Evolutionary conservation across 2,113 vertebrate genomes (phyloP), one percentile per base, ranked within the genome.

Genomic region (Vanacampus margaritifer): DNA sequence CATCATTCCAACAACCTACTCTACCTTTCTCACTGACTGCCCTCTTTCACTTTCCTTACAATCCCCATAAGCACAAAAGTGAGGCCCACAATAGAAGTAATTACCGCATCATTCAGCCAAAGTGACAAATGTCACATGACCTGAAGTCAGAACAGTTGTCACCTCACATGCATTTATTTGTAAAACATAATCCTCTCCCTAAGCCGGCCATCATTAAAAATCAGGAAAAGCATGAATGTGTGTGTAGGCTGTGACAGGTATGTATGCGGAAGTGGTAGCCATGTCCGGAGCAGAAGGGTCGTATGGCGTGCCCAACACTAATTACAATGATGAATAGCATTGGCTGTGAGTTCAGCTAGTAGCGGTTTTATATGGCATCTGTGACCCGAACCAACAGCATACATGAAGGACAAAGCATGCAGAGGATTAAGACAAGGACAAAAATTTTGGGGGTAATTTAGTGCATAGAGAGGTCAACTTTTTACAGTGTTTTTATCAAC

Each of bases 271-370:
- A 53, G 37, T 74, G 78, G 79, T 88, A 87, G 82, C 83, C 84
- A 82, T 89, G 88, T 87, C 84, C 63, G 28, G 76, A 87, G 89
- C 86, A 82, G 82, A 70, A 62, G 79, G 79, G 87, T 86, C 70
- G 77, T 81, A 80, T 74, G 28, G 28, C 28, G 28, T 2, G 76
- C 73, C 54, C 41, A 79, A 85, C 74, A 84, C 86, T 91, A 92
- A 93, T 93, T 92, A 92, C 86, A 84, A 65, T 91, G 91, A 92
- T 87, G 74, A 91, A 92, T 91, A 84, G 59, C 65, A 36, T 74
- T 79, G 85, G 79, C 82, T 80, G 62, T 3, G 19, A 37, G 69
- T 86, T 74, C 68, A 19, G 28, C 82, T 80, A 80, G 67, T 48
- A 41, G 69, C 76, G 78, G 90, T 92, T 37, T 90, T 91, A 91